phyloP scores from a whole-genome alignment of 2,113 vertebrate species.

The Sturnira hondurensis region DNA sequence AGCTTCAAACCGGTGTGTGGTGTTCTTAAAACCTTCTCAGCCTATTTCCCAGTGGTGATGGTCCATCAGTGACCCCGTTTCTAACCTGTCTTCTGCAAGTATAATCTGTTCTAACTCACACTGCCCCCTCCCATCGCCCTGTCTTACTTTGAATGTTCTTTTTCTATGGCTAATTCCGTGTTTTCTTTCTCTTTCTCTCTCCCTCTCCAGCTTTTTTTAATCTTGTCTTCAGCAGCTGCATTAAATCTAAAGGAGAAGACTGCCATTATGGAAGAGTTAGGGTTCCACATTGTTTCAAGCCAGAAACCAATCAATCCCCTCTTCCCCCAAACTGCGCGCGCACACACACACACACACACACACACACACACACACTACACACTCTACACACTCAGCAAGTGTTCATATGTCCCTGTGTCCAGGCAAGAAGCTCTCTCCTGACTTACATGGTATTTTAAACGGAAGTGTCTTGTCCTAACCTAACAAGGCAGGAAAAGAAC shows the following conservation, averaged over 20 bases:
- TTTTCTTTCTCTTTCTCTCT: slow-evolving; percentile 83
- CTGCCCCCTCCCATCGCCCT: slow-evolving; percentile 47
- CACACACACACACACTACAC: neutral
- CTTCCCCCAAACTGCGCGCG: neutral
- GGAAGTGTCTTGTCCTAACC: slow-evolving; percentile 77
- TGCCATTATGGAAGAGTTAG: slow-evolving; percentile 91
- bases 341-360: neutral
- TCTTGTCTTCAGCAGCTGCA: slow-evolving; percentile 90
- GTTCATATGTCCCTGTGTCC: slow-evolving; percentile 74
- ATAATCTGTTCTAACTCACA: slow-evolving; percentile 34
- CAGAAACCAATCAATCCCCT: slow-evolving; percentile 63
- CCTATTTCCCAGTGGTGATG: neutral
- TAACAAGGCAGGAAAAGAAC: slow-evolving; percentile 76
- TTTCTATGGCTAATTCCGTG: slow-evolving; percentile 79
- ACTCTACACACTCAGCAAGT: slow-evolving; percentile 57
- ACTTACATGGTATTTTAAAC: slow-evolving; percentile 82
- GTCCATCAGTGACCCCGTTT: neutral
- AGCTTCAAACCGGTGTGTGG: slow-evolving; percentile 56
- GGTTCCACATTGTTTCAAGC: slow-evolving; percentile 79
- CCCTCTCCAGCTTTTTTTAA: slow-evolving; percentile 98
- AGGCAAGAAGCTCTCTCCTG: slow-evolving; percentile 80
- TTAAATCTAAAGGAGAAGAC: slow-evolving; percentile 93
- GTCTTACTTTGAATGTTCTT: slow-evolving; percentile 71
- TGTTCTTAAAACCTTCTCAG: slow-evolving; percentile 56
- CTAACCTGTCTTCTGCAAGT: slow-evolving; percentile 57